Conservation (phyloP, 2,888 invertebrate genomes). For the Hirudinaria manillensis region DNA sequence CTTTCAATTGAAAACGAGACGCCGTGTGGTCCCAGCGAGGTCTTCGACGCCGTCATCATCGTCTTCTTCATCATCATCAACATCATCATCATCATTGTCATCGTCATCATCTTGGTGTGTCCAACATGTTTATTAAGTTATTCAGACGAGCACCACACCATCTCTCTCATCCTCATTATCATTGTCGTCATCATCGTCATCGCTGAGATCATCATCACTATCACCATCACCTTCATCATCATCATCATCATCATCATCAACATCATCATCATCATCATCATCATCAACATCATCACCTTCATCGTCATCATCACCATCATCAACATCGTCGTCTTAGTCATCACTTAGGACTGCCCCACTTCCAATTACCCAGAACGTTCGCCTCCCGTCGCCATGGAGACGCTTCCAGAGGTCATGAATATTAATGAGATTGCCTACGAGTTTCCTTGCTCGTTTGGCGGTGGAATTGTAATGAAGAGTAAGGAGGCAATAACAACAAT, state of each 20-base stretch:
- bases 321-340: neutral
- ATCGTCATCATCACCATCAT: conserved; percentile 21
- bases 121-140: neutral
- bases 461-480: no score
- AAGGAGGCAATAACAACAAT: neutral
- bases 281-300: conserved; percentile 25
- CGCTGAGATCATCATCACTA: no score
- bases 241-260: conserved; percentile 29
- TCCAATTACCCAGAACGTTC: no score
- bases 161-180: neutral
- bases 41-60: no score
- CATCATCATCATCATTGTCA: neutral
- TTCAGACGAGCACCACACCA: neutral
- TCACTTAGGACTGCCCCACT: neutral
- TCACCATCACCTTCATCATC: conserved; percentile 4
- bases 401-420: no score
- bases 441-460: no score
- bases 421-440: no score
- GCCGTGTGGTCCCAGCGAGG: no score
- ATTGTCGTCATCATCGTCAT: neutral
- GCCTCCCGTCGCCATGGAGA: no score
- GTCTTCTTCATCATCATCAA: no score
- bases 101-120: neutral
- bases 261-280: conserved; percentile 29
- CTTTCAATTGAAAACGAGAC: no score